phyloP scores from a whole-genome alignment of 2,888 invertebrate species.

The Anarsia innoxiella region DNA sequence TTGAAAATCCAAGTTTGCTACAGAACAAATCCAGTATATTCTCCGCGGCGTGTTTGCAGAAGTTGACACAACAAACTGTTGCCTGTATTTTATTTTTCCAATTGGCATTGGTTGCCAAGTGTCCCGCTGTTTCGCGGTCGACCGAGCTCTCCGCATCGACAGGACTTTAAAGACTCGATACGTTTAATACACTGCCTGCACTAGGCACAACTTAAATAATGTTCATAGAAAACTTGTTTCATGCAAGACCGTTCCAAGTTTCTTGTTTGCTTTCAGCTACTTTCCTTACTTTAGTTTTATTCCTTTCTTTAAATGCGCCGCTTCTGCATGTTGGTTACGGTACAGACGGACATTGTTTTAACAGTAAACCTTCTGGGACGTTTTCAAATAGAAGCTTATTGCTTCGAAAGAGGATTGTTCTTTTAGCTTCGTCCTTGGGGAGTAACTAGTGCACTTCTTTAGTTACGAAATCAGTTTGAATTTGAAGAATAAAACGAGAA shows the following conservation, averaged over 20 bases:
- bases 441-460: slow-evolving; percentile 20
- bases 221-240: slow-evolving; percentile 60
- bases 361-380: slow-evolving; percentile 54
- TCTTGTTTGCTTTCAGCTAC: slow-evolving; percentile 50
- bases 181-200: slow-evolving; percentile 57
- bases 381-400: slow-evolving; percentile 55
- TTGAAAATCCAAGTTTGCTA: slow-evolving; percentile 9
- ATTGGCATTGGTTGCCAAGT: slow-evolving; percentile 59
- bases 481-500: slow-evolving; percentile 21
- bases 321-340: slow-evolving; percentile 58
- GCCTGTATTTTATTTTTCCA: slow-evolving; percentile 63
- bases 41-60: slow-evolving; percentile 16
- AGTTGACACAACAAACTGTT: slow-evolving; percentile 51
- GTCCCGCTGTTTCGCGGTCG: slow-evolving; percentile 56
- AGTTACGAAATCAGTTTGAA: slow-evolving; percentile 6
- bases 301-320: slow-evolving; percentile 50
- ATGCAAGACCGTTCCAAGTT: slow-evolving; percentile 49
- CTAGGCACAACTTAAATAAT: slow-evolving; percentile 61
- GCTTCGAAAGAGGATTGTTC: slow-evolving; percentile 48
- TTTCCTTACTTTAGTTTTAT: slow-evolving; percentile 40
- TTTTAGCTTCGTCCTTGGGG: slow-evolving; percentile 39
- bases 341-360: slow-evolving; percentile 48
- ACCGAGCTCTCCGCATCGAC: slow-evolving; percentile 48
- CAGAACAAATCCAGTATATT: slow-evolving; percentile 10
- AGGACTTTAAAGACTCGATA: slow-evolving; percentile 60